Evolutionary conservation across 2,113 vertebrate genomes (phyloP).

Genomic region (Ptychochromis oligacanthus): DNA sequence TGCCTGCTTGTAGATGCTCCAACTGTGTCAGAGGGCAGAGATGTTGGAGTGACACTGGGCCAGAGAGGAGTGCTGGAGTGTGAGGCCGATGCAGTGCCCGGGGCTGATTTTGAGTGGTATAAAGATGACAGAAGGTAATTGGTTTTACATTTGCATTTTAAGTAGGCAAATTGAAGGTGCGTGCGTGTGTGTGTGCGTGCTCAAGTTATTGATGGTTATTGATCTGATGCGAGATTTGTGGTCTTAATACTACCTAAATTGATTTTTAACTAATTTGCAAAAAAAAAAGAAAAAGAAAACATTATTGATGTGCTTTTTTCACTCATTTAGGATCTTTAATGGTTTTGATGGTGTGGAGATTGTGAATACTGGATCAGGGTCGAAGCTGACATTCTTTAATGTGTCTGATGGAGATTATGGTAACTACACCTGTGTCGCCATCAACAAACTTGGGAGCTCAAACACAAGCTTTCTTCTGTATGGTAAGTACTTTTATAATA

Average conservation of each 20-base stretch:
- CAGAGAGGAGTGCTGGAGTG: constrained; percentile 91
- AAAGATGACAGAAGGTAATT: constrained; percentile 92
- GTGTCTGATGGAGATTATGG: constrained; percentile 94
- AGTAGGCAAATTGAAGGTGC: not conserved
- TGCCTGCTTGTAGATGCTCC: constrained; percentile 84
- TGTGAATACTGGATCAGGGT: constrained; percentile 86
- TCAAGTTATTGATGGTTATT: not conserved
- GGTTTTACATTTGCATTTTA: constrained; percentile 7
- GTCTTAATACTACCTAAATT: not conserved
- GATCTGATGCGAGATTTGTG: not conserved
- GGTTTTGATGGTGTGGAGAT: constrained; percentile 91
- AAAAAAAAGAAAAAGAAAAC: not conserved
- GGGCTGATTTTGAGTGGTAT: constrained; percentile 95
- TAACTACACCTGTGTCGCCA: constrained; percentile 96
- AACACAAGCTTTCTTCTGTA: constrained; percentile 93
- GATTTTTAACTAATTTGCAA: not conserved
- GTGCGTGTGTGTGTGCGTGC: not conserved
- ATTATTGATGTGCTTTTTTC: not conserved
- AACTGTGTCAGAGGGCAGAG: constrained; percentile 89
- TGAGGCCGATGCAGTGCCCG: constrained; percentile 91
- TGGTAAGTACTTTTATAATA: constrained; percentile 81
- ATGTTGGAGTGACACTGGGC: constrained; percentile 89
- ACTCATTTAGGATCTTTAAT: constrained; percentile 83
- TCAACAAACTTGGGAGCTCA: constrained; percentile 92
- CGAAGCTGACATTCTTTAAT: constrained; percentile 94